Evolutionary conservation across 2,888 invertebrate genomes (phyloP).

Genomic region (Drosophila paracracens): DNA sequence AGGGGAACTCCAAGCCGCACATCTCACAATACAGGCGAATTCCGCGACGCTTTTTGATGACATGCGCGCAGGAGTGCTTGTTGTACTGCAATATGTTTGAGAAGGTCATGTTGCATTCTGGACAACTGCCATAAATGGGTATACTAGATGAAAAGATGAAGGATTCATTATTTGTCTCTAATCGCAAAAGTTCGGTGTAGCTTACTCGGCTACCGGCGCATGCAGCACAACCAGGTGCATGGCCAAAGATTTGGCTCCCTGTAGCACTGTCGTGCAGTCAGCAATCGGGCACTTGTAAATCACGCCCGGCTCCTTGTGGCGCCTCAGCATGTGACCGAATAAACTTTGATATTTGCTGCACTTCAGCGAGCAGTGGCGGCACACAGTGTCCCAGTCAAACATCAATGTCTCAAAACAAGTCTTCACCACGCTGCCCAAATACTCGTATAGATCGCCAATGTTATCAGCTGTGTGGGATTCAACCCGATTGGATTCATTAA

Average conservation of each 20-base stretch:
- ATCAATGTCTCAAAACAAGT: conserved; percentile 71
- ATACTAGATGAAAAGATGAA: conserved; percentile 33
- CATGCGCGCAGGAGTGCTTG: conserved; percentile 82
- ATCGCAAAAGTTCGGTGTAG: fast-evolving
- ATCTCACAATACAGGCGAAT: conserved; percentile 69
- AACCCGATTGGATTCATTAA: background rate
- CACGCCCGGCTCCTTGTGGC: conserved; percentile 43
- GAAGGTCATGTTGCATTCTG: conserved; percentile 79
- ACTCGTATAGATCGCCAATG: conserved; percentile 59
- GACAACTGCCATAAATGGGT: conserved; percentile 73
- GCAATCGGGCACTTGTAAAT: conserved; percentile 72
- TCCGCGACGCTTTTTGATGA: conserved; percentile 69
- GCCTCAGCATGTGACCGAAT: conserved; percentile 54
- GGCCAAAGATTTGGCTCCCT: conserved; percentile 64
- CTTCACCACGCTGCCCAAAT: conserved; percentile 65
- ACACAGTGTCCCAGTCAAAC: conserved; percentile 68
- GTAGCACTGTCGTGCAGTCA: conserved; percentile 50
- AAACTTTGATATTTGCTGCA: conserved; percentile 61
- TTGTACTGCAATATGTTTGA: conserved; percentile 80
- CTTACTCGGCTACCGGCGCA: conserved; percentile 74
- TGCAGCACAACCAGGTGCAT: conserved; percentile 81
- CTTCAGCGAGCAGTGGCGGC: conserved; percentile 63
- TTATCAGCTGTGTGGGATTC: conserved; percentile 48
- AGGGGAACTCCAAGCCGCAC: conserved; percentile 78
- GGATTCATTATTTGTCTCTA: fast-evolving